Conservation (phyloP, 2,888 invertebrate species). For the Muscina levida region DNA sequence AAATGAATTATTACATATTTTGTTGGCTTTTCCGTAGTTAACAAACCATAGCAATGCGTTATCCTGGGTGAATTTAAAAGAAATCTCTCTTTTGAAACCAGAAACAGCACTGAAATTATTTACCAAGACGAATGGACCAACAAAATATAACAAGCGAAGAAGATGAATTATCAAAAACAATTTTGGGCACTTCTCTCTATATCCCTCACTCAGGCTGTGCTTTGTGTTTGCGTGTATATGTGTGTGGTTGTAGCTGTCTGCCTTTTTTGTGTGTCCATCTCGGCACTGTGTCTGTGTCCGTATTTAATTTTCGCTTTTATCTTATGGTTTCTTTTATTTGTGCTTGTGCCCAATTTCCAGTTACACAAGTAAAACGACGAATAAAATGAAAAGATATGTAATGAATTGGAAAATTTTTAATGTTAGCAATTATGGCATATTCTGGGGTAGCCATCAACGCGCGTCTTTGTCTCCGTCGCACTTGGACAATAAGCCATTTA, state of each 20-base stretch:
- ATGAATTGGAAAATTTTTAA: slow-evolving; percentile 44
- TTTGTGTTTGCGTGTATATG: no score
- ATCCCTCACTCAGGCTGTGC: no score
- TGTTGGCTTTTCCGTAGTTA: slow-evolving; percentile 31
- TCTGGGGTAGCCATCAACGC: slow-evolving; percentile 25
- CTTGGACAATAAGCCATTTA: slow-evolving; percentile 11
- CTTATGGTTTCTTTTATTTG: not conserved
- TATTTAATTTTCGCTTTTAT: not conserved
- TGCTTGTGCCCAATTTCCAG: not conserved
- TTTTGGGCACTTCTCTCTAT: slow-evolving; percentile 11
- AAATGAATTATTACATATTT: slow-evolving; percentile 53
- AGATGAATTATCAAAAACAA: slow-evolving; percentile 40
- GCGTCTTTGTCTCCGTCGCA: not conserved
- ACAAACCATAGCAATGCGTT: slow-evolving; percentile 41
- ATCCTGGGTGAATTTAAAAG: not conserved
- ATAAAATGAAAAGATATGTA: slow-evolving; percentile 14
- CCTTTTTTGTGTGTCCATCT: no score
- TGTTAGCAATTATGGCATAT: slow-evolving; percentile 36
- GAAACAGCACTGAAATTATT: slow-evolving; percentile 24
- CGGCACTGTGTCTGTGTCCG: no score
- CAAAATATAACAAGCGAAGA: not conserved
- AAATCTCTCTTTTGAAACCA: not conserved
- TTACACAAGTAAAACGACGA: not conserved
- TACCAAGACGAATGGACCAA: slow-evolving; percentile 8
- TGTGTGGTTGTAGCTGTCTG: no score